Evolutionary conservation across 2,888 invertebrate species (phyloP), one percentile per base, ranked within the genome.

Genomic region (Cephalotes varians): DNA sequence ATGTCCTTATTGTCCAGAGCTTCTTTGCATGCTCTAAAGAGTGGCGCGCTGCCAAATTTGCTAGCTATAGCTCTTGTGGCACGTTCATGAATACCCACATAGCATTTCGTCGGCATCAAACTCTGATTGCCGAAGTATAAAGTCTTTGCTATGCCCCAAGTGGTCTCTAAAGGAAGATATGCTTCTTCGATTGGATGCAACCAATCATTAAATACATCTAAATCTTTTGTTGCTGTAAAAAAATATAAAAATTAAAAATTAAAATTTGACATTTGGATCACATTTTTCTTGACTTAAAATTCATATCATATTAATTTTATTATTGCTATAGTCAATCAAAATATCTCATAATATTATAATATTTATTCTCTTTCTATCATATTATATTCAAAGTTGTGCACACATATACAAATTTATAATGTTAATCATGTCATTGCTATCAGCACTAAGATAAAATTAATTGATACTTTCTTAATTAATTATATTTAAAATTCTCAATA

Each of bases 61-160:
- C 96, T 95, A 1, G 96, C 96, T 86, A 97, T 96, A 0, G 98
- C 98, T 92, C 96, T 96, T 88, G 96, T 96, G 0, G 98, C 97
- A 88, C 98, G 95, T 85, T 97, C 97, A 91, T 98, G 97, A 86
- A 98, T 97, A 91, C 97, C 96, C 90, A 97, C 95, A 91, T 98
- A 98, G 65, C 96, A 96, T 90, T 97, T 97, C 5, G 97, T 97
- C 0, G 98, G 97, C 96, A 98, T 98, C 15, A 97, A 93, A 0
- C 97, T 96, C 91, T 97, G 97, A 92, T 98, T 97, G 6, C 98
- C 97, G 71, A 98, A 95, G 92, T 97, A 98, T 15, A 99, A 94
- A 4, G 97, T 96, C 94, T 98, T 98, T 0, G 98, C 97, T 90
- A 98, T 96, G 12, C 98, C 98, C 98, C 98, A 98, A 4, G 98